These are phyloP conservation scores for Sarcophaga carnaria DNA, from an alignment of 2,888 invertebrate genomes.

Conservation along the genomic window DNA sequence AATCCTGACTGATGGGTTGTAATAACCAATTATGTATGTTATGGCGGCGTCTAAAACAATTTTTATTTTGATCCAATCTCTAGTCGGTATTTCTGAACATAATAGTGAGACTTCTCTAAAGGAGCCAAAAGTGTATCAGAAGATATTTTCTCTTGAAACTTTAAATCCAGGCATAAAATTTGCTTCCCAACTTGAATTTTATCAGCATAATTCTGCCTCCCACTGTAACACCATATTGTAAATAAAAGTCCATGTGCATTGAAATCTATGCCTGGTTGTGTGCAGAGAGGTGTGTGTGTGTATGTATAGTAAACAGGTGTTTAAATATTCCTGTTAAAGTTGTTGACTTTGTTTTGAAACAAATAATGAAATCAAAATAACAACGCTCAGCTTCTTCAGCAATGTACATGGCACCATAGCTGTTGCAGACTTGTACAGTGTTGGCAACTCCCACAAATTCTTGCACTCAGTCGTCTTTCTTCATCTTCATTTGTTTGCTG, in stretches of 20 bases:
- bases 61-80: too few species aligned
- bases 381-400: slow-evolving; percentile 28
- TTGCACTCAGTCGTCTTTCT: slow-evolving; percentile 11
- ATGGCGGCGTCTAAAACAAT: too few species aligned
- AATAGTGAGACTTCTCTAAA: too few species aligned
- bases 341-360: slow-evolving; percentile 54
- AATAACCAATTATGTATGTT: too few species aligned
- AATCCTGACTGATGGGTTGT: too few species aligned
- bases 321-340: slow-evolving; percentile 56
- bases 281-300: too few species aligned
- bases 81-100: too few species aligned
- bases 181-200: too few species aligned
- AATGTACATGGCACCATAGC: background rate
- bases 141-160: too few species aligned
- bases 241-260: background rate
- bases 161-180: too few species aligned
- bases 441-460: background rate
- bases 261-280: background rate
- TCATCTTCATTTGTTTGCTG: slow-evolving; percentile 5
- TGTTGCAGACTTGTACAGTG: background rate
- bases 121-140: too few species aligned
- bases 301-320: slow-evolving; percentile 8
- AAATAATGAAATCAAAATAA: slow-evolving; percentile 66
- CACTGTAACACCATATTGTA: background rate
- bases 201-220: background rate